Percentiles rank a stretch among this genome's conserved stretches.
These are phyloP conservation scores for Pangasius djambal DNA, from an alignment of 2,797 vertebrate genomes.

Conservation along the genomic window DNA sequence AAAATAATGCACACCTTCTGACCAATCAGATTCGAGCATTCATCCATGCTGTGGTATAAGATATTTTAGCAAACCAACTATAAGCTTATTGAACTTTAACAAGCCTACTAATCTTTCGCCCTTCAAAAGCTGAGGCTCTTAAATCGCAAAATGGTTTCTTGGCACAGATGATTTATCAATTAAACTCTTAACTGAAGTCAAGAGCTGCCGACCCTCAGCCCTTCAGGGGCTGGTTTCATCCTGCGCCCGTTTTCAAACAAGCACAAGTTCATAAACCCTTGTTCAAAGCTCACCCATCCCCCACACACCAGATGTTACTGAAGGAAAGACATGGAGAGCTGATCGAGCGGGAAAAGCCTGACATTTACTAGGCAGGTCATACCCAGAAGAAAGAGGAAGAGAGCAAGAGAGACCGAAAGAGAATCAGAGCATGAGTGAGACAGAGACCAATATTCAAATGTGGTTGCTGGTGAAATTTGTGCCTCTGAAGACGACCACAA, in stretches of 20 bases:
- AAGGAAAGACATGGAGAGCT: slow-evolving; percentile 8
- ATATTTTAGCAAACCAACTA: background rate
- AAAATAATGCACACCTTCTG: background rate
- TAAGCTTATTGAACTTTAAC: background rate
- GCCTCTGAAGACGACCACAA: slow-evolving; percentile 45
- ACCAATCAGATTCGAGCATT: background rate
- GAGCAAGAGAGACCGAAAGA: background rate
- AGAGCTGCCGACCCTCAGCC: slow-evolving; percentile 35
- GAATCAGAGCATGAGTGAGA: slow-evolving; percentile 15
- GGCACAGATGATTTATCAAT: slow-evolving; percentile 55
- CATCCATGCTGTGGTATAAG: background rate
- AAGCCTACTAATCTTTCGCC: background rate
- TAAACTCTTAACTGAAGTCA: slow-evolving; percentile 49
- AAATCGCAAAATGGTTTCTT: slow-evolving; percentile 33
- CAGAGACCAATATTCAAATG: slow-evolving; percentile 39
- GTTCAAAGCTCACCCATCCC: slow-evolving; percentile 35
- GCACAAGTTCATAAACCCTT: slow-evolving; percentile 46
- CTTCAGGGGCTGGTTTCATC: slow-evolving; percentile 43
- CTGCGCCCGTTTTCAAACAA: slow-evolving; percentile 50
- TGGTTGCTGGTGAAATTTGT: slow-evolving; percentile 46
- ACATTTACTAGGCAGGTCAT: slow-evolving; percentile 52
- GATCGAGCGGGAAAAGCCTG: slow-evolving; percentile 33
- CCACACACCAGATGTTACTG: slow-evolving; percentile 44
- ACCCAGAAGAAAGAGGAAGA: slow-evolving; percentile 20
- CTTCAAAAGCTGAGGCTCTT: slow-evolving; percentile 8